These are phyloP conservation scores for Macropodus opercularis DNA, from an alignment of 2,797 vertebrate species.

Conservation along the genomic window DNA sequence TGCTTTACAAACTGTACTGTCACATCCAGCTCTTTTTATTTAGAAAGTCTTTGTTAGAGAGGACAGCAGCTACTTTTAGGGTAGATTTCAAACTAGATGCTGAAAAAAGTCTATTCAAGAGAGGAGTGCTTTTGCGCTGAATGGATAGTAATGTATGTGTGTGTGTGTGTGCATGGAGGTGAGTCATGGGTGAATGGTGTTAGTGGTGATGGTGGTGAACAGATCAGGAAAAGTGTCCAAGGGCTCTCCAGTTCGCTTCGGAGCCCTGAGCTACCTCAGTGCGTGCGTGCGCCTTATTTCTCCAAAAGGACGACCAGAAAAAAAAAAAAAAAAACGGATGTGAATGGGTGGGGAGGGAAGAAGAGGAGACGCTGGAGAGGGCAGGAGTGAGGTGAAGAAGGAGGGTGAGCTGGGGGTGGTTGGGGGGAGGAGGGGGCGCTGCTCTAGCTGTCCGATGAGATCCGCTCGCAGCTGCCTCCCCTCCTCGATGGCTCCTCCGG, in stretches of 20 bases:
- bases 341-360: constrained; percentile 17
- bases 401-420: too few relatives aligned
- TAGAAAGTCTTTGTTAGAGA: constrained; percentile 47
- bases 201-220: constrained; percentile 23
- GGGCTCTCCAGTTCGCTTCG: constrained; percentile 56
- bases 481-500: constrained; percentile 44
- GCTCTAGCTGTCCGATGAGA: constrained; percentile 60
- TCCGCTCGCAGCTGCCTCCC: constrained; percentile 65
- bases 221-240: constrained; percentile 50
- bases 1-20: constrained; percentile 66
- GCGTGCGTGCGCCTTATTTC: constrained; percentile 51
- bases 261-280: constrained; percentile 33
- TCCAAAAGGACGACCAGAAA: constrained; percentile 10
- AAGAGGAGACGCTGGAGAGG: constrained; percentile 29
- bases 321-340: constrained; percentile 33
- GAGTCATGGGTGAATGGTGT: constrained; percentile 43
- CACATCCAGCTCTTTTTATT: constrained; percentile 59
- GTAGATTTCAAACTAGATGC: constrained; percentile 19
- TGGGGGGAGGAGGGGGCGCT: too few relatives aligned
- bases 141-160: constrained; percentile 1
- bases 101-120: background rate
- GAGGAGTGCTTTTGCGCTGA: constrained; percentile 1
- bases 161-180: constrained; percentile 8
- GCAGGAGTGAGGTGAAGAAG: constrained; percentile 12
- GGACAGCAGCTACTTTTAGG: constrained; percentile 41